Evolutionary conservation across 2,113 vertebrate genomes (phyloP).

Genomic region (Sceloporus tristichus): DNA sequence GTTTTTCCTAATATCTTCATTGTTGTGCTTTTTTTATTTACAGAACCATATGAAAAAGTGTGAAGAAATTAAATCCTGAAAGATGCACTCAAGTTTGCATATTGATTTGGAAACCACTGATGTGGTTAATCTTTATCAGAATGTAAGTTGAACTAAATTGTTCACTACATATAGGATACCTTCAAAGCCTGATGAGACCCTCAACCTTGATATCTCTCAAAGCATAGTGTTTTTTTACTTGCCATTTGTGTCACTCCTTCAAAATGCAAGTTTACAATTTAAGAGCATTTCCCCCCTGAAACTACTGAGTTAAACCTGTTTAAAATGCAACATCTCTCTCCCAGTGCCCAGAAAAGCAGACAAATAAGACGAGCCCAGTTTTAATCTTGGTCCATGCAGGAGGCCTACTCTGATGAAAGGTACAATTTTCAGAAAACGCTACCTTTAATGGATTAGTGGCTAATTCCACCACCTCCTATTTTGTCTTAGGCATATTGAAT

Average conservation of each 20-base stretch:
- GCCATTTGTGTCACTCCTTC: neutral
- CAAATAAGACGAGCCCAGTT: conserved; percentile 33
- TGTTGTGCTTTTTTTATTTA: neutral
- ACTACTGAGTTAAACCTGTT: neutral
- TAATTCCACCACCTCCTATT: conserved; percentile 36
- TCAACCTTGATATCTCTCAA: neutral
- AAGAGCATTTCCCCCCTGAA: conserved; percentile 24
- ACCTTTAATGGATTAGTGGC: conserved; percentile 50
- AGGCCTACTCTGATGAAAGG: conserved; percentile 48
- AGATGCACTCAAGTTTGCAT: neutral
- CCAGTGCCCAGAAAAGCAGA: conserved; percentile 29
- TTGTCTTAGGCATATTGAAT: conserved; percentile 47
- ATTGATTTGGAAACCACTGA: neutral
- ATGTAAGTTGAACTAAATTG: neutral
- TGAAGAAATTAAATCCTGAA: neutral
- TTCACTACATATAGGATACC: too few relatives aligned
- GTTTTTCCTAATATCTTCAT: neutral
- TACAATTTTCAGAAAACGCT: conserved; percentile 45
- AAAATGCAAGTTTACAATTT: conserved; percentile 10
- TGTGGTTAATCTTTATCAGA: neutral
- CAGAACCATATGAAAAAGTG: neutral
- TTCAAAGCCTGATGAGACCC: neutral
- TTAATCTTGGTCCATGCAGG: conserved; percentile 49
- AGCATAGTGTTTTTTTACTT: neutral
- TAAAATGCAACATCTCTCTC: conserved; percentile 29